phyloP scores from a whole-genome alignment of 1,140 invertebrate species.

The Portunus trituberculatus region DNA sequence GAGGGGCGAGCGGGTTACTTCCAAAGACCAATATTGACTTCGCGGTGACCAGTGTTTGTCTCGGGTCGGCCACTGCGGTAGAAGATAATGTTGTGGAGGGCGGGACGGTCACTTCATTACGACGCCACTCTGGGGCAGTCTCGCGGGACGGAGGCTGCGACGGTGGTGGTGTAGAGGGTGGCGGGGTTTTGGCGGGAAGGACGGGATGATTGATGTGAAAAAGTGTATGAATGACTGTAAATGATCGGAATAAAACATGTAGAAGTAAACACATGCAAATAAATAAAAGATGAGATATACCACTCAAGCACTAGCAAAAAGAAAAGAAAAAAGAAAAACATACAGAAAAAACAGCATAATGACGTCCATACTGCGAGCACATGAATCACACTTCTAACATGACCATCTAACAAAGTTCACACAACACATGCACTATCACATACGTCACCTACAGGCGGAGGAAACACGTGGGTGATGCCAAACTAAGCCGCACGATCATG shows the following conservation, averaged over 20 bases:
- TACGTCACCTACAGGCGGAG: neutral
- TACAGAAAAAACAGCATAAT: too few relatives aligned
- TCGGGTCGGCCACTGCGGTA: neutral
- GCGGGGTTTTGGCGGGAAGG: neutral
- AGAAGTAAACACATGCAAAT: neutral
- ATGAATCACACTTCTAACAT: neutral
- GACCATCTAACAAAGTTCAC: neutral
- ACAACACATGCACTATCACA: neutral
- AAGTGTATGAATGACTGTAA: neutral
- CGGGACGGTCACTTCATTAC: neutral
- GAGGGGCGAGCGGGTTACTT: conserved; percentile 6
- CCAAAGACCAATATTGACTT: conserved; percentile 27
- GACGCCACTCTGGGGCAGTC: neutral
- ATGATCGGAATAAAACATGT: neutral
- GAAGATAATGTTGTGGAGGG: conserved; percentile 6
- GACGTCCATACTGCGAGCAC: too few relatives aligned
- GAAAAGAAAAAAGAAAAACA: neutral
- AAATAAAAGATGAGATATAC: neutral
- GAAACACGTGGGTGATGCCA: neutral
- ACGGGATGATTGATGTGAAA: neutral
- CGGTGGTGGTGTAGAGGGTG: neutral
- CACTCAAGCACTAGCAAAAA: neutral
- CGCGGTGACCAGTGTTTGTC: conserved; percentile 21
- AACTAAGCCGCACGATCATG: neutral
- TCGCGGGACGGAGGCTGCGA: neutral